These are phyloP conservation scores for Sarcophaga carnaria DNA, from an alignment of 2,888 invertebrate genomes.

Conservation along the genomic window DNA sequence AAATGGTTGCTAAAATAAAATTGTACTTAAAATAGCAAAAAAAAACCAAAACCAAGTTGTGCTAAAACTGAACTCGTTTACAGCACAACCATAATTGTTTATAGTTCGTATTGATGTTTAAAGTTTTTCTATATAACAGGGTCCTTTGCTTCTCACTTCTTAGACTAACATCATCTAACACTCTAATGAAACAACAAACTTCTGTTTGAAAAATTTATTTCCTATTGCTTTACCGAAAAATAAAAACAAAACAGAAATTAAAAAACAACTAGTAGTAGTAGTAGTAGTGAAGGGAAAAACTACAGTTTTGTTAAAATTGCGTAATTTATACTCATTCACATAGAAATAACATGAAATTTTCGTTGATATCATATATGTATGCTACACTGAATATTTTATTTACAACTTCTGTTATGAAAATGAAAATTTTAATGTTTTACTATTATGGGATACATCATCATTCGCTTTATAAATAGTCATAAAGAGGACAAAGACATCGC, in stretches of 20 bases:
- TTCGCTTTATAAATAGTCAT: too few relatives aligned
- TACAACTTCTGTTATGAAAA: neutral
- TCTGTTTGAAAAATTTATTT: slow-evolving; percentile 10
- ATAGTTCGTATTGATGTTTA: slow-evolving; percentile 33
- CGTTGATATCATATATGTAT: neutral
- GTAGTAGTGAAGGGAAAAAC: neutral
- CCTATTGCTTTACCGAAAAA: slow-evolving; percentile 27
- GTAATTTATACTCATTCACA: slow-evolving; percentile 59
- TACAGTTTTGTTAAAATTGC: slow-evolving; percentile 53
- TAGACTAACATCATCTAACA: neutral
- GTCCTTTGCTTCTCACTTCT: neutral
- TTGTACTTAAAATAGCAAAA: slow-evolving; percentile 24
- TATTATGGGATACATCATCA: too few relatives aligned
- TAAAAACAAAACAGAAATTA: slow-evolving; percentile 15
- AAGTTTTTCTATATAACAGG: slow-evolving; percentile 5
- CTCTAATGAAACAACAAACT: slow-evolving; percentile 42
- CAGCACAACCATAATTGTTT: neutral
- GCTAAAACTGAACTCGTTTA: slow-evolving; percentile 55
- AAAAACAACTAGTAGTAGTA: slow-evolving; percentile 3
- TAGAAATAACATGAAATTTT: slow-evolving; percentile 34
- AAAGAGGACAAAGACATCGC: too few relatives aligned
- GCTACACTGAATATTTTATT: neutral
- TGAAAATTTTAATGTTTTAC: too few relatives aligned
- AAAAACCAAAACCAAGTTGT: neutral
- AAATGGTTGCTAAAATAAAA: slow-evolving; percentile 22